A percentile compares a stretch with the other conserved stretches of the same genome.
Evolutionary conservation across 2,888 invertebrate species (phyloP).

Genomic region (Drosophila barbarae): DNA sequence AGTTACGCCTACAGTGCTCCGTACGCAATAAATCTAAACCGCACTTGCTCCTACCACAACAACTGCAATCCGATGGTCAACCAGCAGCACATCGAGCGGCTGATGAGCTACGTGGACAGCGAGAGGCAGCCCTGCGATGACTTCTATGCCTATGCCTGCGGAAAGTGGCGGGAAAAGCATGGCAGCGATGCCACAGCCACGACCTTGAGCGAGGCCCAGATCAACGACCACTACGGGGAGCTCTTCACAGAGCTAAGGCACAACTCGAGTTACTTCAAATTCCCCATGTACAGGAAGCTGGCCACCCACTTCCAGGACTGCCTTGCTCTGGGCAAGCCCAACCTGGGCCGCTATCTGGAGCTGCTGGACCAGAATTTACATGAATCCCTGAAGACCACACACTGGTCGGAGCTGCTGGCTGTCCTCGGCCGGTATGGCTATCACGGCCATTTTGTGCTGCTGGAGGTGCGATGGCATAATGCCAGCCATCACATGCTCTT

Average conservation of each 20-base stretch:
- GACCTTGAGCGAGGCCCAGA: constrained; percentile 54
- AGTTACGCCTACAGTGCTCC: constrained; percentile 11
- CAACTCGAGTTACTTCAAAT: constrained; percentile 20
- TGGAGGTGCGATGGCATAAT: constrained; percentile 62
- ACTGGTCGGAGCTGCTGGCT: constrained; percentile 64
- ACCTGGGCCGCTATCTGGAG: constrained; percentile 53
- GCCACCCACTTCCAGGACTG: constrained; percentile 64
- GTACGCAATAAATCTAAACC: constrained; percentile 36
- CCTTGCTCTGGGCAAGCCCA: constrained; percentile 25
- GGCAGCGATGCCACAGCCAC: constrained; percentile 51
- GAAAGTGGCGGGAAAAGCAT: constrained; percentile 62
- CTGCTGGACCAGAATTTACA: constrained; percentile 42
- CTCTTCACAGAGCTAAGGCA: constrained; percentile 50
- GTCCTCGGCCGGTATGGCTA: constrained; percentile 67
- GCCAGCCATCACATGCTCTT: constrained; percentile 53
- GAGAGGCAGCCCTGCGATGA: constrained; percentile 65
- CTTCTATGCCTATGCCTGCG: constrained; percentile 69
- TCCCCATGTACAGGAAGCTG: constrained; percentile 57
- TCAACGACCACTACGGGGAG: constrained; percentile 59
- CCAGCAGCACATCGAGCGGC: constrained; percentile 50
- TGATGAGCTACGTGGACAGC: constrained; percentile 57
- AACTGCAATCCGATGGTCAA: constrained; percentile 61
- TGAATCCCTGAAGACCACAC: constrained; percentile 1
- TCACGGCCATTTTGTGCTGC: constrained; percentile 59
- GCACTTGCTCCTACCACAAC: constrained; percentile 53